Evolutionary conservation across 1,140 invertebrate species (phyloP).

Genomic region (Danaus melanippus): DNA sequence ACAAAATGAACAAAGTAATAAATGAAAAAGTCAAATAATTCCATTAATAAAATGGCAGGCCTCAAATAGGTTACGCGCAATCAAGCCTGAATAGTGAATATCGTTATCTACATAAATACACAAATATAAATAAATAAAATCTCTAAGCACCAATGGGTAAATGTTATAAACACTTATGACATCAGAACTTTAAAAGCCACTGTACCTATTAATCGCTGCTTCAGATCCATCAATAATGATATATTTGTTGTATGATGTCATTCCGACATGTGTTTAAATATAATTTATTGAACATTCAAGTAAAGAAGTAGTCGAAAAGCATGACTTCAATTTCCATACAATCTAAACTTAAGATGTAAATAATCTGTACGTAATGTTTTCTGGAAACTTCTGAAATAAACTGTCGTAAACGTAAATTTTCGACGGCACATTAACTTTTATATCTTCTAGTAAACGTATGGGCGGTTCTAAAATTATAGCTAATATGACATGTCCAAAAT

Average conservation of each 20-base stretch:
- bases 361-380: constrained; percentile 18
- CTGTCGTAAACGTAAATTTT: constrained; percentile 34
- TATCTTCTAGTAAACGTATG: constrained; percentile 38
- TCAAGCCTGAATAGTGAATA: constrained; percentile 6
- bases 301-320: constrained; percentile 5
- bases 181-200: constrained; percentile 21
- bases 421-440: constrained; percentile 47
- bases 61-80: too few species aligned
- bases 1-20: too few species aligned
- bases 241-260: constrained; percentile 38
- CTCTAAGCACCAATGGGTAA: constrained; percentile 6
- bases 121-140: constrained; percentile 6
- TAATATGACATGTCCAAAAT: constrained; percentile 42
- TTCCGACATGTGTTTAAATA: constrained; percentile 14
- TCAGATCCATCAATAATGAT: constrained; percentile 32
- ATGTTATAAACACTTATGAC: constrained; percentile 19
- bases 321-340: not conserved
- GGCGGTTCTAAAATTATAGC: constrained; percentile 43
- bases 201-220: constrained; percentile 31
- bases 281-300: constrained; percentile 3
- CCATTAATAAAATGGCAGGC: too few species aligned
- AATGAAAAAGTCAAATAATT: too few species aligned
- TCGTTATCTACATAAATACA: constrained; percentile 7
- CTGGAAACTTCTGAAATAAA: constrained; percentile 18
- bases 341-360: constrained; percentile 2